These are phyloP conservation scores for Pseudopleuronectes americanus DNA, from an alignment of 2,797 vertebrate genomes.

Conservation along the genomic window DNA sequence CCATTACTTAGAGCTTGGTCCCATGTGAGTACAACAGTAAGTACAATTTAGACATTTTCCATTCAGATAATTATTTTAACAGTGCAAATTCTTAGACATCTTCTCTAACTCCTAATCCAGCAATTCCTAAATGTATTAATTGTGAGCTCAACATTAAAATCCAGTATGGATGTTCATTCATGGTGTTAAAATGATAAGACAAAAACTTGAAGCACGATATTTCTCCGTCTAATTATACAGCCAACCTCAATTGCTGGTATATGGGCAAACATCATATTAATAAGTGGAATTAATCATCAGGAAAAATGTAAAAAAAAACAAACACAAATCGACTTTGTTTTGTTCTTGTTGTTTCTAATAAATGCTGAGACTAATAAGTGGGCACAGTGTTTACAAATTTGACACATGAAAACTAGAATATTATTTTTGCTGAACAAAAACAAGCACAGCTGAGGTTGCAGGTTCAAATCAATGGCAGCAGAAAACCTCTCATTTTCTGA, in stretches of 20 bases:
- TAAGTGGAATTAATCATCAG: constrained; percentile 7
- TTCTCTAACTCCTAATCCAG: neutral
- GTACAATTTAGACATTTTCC: no score
- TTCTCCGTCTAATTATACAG: neutral
- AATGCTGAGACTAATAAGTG: neutral
- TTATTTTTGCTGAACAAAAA: constrained; percentile 54
- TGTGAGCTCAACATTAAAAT: no score
- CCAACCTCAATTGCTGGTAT: neutral
- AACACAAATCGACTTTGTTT: constrained; percentile 2
- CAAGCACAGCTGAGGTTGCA: constrained; percentile 46
- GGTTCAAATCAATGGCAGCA: constrained; percentile 40
- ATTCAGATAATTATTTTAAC: neutral
- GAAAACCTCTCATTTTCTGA: constrained; percentile 46
- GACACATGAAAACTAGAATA: constrained; percentile 30
- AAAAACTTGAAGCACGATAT: neutral
- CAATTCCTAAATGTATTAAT: neutral
- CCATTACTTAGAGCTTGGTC: no score
- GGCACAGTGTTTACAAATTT: neutral
- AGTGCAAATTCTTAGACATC: no score
- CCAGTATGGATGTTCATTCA: neutral
- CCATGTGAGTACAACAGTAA: no score
- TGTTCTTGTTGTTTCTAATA: neutral
- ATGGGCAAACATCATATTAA: neutral
- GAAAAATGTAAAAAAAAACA: neutral
- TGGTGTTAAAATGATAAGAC: neutral